These are phyloP conservation scores for Caenorhabditis sp. DNA, from an alignment of 2,888 invertebrate species.

Conservation along the genomic window DNA sequence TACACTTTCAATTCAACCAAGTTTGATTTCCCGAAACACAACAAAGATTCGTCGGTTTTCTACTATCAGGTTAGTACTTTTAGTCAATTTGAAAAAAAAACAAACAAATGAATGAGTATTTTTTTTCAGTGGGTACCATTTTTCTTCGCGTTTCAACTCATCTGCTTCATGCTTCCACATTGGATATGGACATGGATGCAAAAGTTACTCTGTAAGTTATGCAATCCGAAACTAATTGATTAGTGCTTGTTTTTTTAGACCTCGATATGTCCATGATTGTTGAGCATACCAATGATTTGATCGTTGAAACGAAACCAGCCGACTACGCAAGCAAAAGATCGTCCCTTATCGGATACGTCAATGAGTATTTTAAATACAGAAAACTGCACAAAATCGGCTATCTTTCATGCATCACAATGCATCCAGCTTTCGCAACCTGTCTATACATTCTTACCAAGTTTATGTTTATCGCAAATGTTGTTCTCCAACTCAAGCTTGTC, in stretches of 20 bases:
- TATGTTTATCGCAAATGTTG: constrained; percentile 26
- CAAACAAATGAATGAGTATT: not conserved
- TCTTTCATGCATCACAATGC: constrained; percentile 22
- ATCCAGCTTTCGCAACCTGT: constrained; percentile 24
- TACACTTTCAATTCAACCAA: constrained; percentile 12
- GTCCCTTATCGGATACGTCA: constrained; percentile 20
- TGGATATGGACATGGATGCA: constrained; percentile 41
- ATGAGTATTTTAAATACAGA: constrained; percentile 39
- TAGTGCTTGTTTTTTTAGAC: constrained; percentile 14
- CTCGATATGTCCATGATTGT: constrained; percentile 33
- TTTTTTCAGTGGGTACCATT: constrained; percentile 41
- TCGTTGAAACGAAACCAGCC: constrained; percentile 16
- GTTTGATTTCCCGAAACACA: constrained; percentile 15
- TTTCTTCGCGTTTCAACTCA: constrained; percentile 40
- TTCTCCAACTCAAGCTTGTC: constrained; percentile 30
- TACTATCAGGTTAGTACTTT: constrained; percentile 32
- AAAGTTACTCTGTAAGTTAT: constrained; percentile 27
- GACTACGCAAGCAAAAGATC: constrained; percentile 21
- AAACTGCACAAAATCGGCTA: constrained; percentile 28
- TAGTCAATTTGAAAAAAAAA: too few relatives aligned
- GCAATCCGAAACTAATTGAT: not conserved
- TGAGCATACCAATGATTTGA: constrained; percentile 21
- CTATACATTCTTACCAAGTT: constrained; percentile 28
- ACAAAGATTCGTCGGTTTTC: constrained; percentile 12
- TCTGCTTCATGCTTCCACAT: constrained; percentile 37